Conservation (phyloP, 1,140 invertebrate species). For the Drosophila mojavensis region DNA sequence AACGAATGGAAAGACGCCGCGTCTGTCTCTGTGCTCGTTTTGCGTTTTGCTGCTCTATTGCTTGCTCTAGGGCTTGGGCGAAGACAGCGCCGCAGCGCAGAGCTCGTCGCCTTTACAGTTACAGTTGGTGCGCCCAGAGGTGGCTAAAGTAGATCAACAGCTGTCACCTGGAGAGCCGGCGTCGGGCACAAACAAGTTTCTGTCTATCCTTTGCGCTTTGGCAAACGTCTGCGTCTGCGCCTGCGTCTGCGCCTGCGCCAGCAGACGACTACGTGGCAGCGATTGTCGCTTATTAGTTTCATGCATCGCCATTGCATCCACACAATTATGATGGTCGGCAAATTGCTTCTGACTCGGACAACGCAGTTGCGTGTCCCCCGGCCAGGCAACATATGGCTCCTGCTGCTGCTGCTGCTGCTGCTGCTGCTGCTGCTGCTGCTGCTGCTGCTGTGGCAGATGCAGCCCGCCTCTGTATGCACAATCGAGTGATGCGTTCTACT, state of each 20-base stretch:
- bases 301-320: constrained; percentile 46
- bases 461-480: not conserved
- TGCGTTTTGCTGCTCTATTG: constrained; percentile 9
- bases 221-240: not conserved
- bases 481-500: constrained; percentile 17
- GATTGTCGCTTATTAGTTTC: constrained; percentile 61
- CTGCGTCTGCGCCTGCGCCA: constrained; percentile 29
- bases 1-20: constrained; percentile 8
- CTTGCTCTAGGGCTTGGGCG: not conserved
- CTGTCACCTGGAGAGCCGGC: constrained; percentile 22
- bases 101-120: constrained; percentile 12
- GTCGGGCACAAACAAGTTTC: constrained; percentile 29
- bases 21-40: constrained; percentile 27
- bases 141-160: constrained; percentile 33
- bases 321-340: constrained; percentile 65
- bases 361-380: constrained; percentile 52
- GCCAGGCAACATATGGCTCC: constrained; percentile 50
- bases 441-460: not conserved
- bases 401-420: not conserved
- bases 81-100: constrained; percentile 1
- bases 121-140: not conserved
- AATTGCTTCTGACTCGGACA: constrained; percentile 47
- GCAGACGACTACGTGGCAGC: not conserved
- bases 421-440: constrained; percentile 10
- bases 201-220: constrained; percentile 22